phyloP scores from a whole-genome alignment of 2,888 invertebrate species.

The Escarpia spicata region DNA sequence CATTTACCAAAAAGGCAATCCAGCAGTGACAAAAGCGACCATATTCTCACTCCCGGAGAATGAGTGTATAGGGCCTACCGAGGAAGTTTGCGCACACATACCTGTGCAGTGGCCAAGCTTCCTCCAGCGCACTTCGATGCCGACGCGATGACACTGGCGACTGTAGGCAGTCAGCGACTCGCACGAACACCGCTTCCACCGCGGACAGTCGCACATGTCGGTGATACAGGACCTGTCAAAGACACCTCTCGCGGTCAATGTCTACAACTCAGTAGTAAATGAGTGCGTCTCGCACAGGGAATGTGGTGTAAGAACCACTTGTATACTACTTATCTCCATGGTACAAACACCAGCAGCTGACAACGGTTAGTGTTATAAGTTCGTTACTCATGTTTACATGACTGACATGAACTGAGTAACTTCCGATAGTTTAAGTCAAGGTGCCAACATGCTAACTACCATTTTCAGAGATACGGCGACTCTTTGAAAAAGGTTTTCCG shows the following conservation, averaged over 20 bases:
- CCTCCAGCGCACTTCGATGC: conserved; percentile 67
- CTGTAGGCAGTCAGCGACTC: conserved; percentile 90
- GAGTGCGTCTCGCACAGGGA: not conserved
- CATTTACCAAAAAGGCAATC: too few relatives aligned
- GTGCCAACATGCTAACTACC: too few relatives aligned
- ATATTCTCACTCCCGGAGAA: not conserved
- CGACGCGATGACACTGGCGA: conserved; percentile 83
- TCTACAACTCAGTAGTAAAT: not conserved
- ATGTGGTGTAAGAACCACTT: too few relatives aligned
- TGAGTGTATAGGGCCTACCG: not conserved
- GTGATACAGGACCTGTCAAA: conserved; percentile 77
- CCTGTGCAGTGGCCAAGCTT: conserved; percentile 41
- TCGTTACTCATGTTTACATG: too few relatives aligned
- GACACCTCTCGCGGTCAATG: conserved; percentile 19
- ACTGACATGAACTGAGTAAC: too few relatives aligned
- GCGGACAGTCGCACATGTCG: conserved; percentile 89
- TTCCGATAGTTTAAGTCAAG: too few relatives aligned
- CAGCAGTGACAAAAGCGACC: too few relatives aligned
- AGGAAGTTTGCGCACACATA: conserved; percentile 30
- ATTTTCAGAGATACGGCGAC: too few relatives aligned
- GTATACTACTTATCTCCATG: too few relatives aligned
- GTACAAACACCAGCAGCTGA: too few relatives aligned
- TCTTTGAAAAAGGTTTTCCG: too few relatives aligned
- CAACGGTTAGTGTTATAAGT: too few relatives aligned
- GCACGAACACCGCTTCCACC: conserved; percentile 81